Evolutionary conservation across 2,888 invertebrate species (phyloP), one percentile per base, ranked within the genome.

Genomic region (Chrysolina haemoptera): DNA sequence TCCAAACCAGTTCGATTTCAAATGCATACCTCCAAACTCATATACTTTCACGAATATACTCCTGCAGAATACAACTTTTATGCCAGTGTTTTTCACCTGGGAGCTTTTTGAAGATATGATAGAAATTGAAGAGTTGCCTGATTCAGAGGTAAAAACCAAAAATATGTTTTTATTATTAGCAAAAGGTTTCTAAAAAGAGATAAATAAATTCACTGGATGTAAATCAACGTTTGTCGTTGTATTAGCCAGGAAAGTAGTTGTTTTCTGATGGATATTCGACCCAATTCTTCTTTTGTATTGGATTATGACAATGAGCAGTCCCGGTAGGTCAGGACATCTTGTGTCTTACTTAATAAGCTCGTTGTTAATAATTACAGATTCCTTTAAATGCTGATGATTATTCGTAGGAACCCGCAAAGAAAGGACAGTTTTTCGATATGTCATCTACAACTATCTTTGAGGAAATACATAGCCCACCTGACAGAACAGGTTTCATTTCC

Each of bases 1-100:
- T 75, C 90, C 92, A 55, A 88, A 88, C 14, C 85, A 87, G 74
- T 85, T 93, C 4, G 90, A 92, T 84, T 93, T 94, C 83, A 90
- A 90, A 63, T 92, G 92, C 82, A 88, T 93, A 76, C 85, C 89
- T 41, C 84, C 89, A 75, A 89, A 89, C 68, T 89, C 89, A 1
- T 88, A 88, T 50, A 86, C 85, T 0, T 88, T 88, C 14, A 82
- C 87, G 75, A 87, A 86, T 73, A 81, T 92, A 41, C 87, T 88
- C 71, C 83, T 92, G 65, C 88, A 87, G 62, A 92, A 92, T 83
- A 86, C 88, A 79, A 89, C 91, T 66, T 89, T 90, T 2, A 84
- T 92, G 80, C 87, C 88, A 11, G 90, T 89, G 1, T 82, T 84
- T 16, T 92, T 89, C 79, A 77, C 79, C 22, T 85, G 84, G 79